Evolutionary conservation across 2,797 vertebrate genomes (phyloP), one percentile per base, ranked within the genome.

Genomic region (Rhyacichthys aspro): DNA sequence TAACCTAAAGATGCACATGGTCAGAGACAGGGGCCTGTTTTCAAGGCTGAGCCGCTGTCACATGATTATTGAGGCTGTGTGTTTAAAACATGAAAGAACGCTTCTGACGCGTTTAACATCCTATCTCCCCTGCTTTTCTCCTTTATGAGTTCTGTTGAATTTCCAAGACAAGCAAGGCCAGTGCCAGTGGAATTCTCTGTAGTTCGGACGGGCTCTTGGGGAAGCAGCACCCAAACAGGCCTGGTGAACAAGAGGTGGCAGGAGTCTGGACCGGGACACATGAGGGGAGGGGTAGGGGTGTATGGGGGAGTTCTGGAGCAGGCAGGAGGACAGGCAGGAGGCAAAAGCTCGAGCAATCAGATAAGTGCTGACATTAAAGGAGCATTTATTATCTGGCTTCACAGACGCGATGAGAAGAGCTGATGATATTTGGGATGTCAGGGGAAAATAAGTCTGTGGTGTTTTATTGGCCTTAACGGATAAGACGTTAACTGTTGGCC

Each of bases 111-210:
- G 72, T 83, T 73, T 59, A 79, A 69, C 73, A 59, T 82, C 86
- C 90, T 89, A 90, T 92, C 90, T 84, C 71, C 75, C 74, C 65
- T 64, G 76, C 76, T 78, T 59, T 84, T 78, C 74, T 70, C 73
- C 54, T 71, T 77, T 85, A 71, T 70, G 74, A 88, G 88, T 90
- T 83, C 79, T 87, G 76, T 72, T 86, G 68, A 37, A 53, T 79
- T 85, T 91, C 89, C 89, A 92, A 90, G 79, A 87, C 77, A 89
- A 93, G 85, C 88, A 91, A 43, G 71, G 61, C 50, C 67, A 48
- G 58, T 11, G 83, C 86, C 87, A 90, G 82, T 28, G 77, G 82
- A 88, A 88, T 86, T 53, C 48, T 61, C 69, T 39, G 68, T 49
- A 55, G 70, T 68, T 56, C 46, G 48, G 72, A 82, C 33, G 59